A percentile compares a stretch with the other conserved stretches of the same genome.
Evolutionary conservation across 2,797 vertebrate genomes (phyloP).

Genomic region (Geotria australis): DNA sequence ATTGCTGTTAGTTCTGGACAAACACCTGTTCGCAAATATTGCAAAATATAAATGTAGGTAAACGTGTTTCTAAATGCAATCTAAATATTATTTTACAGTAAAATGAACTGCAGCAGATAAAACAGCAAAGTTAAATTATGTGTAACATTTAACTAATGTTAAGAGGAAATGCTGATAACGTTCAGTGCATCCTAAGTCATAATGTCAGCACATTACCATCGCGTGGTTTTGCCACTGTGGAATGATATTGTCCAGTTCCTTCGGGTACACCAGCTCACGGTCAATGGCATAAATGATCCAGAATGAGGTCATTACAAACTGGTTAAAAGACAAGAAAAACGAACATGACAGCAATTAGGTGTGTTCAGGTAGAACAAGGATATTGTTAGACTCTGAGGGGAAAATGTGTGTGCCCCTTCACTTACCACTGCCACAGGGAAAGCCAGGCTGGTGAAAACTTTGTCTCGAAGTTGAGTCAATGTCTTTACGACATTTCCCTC

Average conservation of each 20-base stretch:
- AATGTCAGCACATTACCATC: slow-evolving; percentile 5
- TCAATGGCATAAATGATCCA: slow-evolving; percentile 11
- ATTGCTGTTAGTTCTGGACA: too few relatives aligned
- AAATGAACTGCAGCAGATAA: too few relatives aligned
- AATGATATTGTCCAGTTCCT: slow-evolving; percentile 7
- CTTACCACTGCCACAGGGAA: slow-evolving; percentile 11
- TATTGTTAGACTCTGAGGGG: background rate
- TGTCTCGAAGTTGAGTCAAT: slow-evolving; percentile 4
- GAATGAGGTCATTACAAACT: slow-evolving; percentile 17
- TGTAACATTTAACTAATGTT: too few relatives aligned
- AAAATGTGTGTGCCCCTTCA: background rate
- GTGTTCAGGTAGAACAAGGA: background rate
- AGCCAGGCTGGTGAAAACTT: slow-evolving; percentile 4
- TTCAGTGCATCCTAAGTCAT: too few relatives aligned
- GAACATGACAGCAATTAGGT: background rate
- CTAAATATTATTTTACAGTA: too few relatives aligned
- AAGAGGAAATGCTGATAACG: too few relatives aligned
- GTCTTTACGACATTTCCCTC: background rate
- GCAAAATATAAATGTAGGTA: too few relatives aligned
- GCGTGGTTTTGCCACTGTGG: slow-evolving; percentile 11
- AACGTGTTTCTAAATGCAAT: too few relatives aligned
- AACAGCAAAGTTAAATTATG: too few relatives aligned
- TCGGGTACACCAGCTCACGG: slow-evolving; percentile 11
- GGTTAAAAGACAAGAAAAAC: slow-evolving; percentile 1
- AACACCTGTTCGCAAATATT: too few relatives aligned